phyloP scores from a whole-genome alignment of 2,797 vertebrate species.

The Anguilla anguilla region DNA sequence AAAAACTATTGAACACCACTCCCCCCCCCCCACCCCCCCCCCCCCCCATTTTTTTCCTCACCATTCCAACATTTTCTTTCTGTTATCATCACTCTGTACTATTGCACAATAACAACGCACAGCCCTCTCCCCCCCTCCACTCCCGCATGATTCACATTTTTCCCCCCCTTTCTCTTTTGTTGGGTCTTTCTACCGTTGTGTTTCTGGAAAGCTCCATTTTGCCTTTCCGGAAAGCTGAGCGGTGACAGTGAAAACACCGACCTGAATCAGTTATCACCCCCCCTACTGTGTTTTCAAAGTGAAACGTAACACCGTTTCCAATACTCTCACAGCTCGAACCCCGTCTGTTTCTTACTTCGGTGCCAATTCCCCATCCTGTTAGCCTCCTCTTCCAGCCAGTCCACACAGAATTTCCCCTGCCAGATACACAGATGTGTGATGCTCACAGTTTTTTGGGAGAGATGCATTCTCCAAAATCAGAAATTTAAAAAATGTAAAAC shows the following conservation, averaged over 20 bases:
- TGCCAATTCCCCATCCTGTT: slow-evolving; percentile 6
- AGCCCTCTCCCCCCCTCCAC: background rate
- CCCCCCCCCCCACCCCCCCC: background rate
- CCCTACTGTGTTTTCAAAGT: background rate
- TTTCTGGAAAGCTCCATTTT: slow-evolving; percentile 24
- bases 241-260: background rate
- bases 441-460: background rate
- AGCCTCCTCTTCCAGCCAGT: background rate
- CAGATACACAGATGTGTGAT: background rate
- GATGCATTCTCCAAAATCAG: background rate
- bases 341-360: background rate
- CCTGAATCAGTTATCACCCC: background rate
- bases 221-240: background rate
- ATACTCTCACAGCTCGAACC: background rate
- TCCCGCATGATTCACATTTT: background rate
- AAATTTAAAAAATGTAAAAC: background rate
- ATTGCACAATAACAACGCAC: slow-evolving; percentile 1
- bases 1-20: background rate
- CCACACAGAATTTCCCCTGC: background rate
- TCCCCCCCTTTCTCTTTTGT: background rate
- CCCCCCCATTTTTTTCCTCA: background rate
- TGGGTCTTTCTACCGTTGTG: slow-evolving; percentile 11
- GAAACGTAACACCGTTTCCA: background rate
- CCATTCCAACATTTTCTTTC: slow-evolving; percentile 8
- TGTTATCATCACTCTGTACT: background rate